Evolutionary conservation across 1,140 invertebrate species (phyloP).

Genomic region (Tigriopus japonicus): DNA sequence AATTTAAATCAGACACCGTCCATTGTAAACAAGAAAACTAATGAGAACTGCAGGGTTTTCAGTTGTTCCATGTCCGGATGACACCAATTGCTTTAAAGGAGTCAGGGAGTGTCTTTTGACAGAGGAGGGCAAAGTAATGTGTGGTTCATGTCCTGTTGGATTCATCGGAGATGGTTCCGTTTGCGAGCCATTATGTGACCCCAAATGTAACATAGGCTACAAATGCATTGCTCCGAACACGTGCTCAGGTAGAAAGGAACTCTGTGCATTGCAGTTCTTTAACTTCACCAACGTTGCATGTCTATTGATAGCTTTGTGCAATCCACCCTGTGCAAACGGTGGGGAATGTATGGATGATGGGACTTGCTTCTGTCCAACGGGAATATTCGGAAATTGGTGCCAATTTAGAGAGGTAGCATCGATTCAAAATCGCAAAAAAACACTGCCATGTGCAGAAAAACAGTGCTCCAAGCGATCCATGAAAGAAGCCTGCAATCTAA

Average conservation of each 20-base stretch:
- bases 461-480: too few relatives aligned
- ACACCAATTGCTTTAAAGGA: background rate
- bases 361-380: background rate
- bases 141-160: conserved; percentile 10
- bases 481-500: too few relatives aligned
- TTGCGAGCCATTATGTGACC: background rate
- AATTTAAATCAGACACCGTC: background rate
- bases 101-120: background rate
- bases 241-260: background rate
- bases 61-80: background rate
- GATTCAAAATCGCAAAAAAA: background rate
- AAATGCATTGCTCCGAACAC: background rate
- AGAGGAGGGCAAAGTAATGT: background rate
- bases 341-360: background rate
- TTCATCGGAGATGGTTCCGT: conserved; percentile 10
- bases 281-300: too few relatives aligned
- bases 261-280: background rate
- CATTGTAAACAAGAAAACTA: background rate
- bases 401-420: background rate
- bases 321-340: background rate
- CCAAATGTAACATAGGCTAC: background rate
- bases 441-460: conserved; percentile 3
- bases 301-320: background rate
- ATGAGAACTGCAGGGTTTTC: background rate
- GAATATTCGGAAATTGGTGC: background rate